Evolutionary conservation across 2,888 invertebrate genomes (phyloP).

Genomic region (Tuta absoluta): DNA sequence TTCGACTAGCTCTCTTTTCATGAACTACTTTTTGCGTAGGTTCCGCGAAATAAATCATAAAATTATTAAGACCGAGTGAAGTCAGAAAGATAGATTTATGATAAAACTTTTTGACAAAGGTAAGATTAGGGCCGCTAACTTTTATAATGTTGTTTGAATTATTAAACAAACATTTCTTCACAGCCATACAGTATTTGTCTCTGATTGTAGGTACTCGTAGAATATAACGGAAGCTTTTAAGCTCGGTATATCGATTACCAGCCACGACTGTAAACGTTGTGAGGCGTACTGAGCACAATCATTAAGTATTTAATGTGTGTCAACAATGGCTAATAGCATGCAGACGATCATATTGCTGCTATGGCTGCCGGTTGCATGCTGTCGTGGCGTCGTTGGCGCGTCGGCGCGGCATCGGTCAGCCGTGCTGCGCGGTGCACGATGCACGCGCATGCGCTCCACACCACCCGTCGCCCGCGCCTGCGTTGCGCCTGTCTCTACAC

Average conservation of each 20-base stretch:
- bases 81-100: slow-evolving; percentile 23
- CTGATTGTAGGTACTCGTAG: not conserved
- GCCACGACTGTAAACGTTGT: slow-evolving; percentile 43
- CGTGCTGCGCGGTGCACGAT: too few relatives aligned
- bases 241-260: slow-evolving; percentile 10
- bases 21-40: not conserved
- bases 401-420: too few relatives aligned
- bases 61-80: not conserved
- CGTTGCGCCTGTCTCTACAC: slow-evolving; percentile 52
- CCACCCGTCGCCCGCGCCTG: not conserved
- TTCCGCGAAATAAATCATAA: not conserved
- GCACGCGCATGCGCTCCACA: not conserved
- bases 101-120: slow-evolving; percentile 21
- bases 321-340: slow-evolving; percentile 73
- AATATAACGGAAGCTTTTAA: slow-evolving; percentile 11
- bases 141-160: not conserved
- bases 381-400: not conserved
- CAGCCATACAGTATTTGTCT: not conserved
- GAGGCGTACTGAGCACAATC: slow-evolving; percentile 63
- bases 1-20: not conserved
- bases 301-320: slow-evolving; percentile 72
- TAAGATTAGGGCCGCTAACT: slow-evolving; percentile 15
- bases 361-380: slow-evolving; percentile 44
- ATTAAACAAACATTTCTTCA: not conserved
- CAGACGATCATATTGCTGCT: slow-evolving; percentile 71